A percentile compares a stretch with the other conserved stretches of the same genome.
phyloP scores from a whole-genome alignment of 2,888 invertebrate species.

The Plebejus anna region DNA sequence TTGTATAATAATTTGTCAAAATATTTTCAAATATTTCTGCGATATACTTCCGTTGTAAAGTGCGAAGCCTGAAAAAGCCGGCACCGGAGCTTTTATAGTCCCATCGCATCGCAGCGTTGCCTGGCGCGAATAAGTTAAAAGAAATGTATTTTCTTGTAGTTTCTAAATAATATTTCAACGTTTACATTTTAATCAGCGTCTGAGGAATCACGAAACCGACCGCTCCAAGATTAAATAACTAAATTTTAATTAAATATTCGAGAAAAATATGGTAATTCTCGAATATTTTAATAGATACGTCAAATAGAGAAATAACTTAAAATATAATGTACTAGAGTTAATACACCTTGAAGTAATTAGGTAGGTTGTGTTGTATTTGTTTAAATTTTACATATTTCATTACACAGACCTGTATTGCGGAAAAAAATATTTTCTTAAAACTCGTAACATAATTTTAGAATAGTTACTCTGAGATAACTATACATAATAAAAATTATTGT shows the following conservation, averaged over 20 bases:
- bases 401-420: not conserved
- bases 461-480: not conserved
- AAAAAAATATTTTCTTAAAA: not conserved
- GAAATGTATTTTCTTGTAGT: not conserved
- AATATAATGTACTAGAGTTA: not conserved
- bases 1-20: constrained; percentile 29
- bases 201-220: not conserved
- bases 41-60: not conserved
- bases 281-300: constrained; percentile 3
- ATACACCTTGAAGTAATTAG: not conserved
- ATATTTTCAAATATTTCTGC: constrained; percentile 33
- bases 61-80: constrained; percentile 56
- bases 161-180: not conserved
- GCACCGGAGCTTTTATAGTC: constrained; percentile 61
- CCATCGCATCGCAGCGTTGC: constrained; percentile 40
- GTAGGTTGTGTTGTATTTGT: not conserved
- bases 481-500: not conserved
- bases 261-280: constrained; percentile 10
- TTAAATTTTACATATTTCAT: not conserved
- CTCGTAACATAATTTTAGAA: not conserved
- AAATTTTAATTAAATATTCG: constrained; percentile 3
- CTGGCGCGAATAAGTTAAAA: not conserved
- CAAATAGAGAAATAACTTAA: not conserved
- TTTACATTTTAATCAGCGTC: not conserved
- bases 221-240: not conserved